Evolutionary conservation across 2,888 invertebrate species (phyloP), one percentile per base, ranked within the genome.

Genomic region (Dexiosoma caninum): DNA sequence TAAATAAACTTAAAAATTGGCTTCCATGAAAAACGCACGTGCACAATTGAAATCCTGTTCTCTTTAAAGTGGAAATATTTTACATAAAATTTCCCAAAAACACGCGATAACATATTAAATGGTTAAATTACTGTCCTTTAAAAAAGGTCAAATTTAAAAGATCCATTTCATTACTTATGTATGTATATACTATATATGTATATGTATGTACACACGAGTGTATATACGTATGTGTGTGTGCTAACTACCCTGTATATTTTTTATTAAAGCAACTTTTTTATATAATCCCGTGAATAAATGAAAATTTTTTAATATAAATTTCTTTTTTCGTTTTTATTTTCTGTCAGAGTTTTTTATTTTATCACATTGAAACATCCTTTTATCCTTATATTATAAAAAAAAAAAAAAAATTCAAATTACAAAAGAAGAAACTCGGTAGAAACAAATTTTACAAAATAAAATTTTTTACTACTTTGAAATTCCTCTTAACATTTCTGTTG

Each of bases 391-490:
- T 59, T 70, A 75, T 53, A 53, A 71, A 75, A 80, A 71, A 51
- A 74, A 59, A 6, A 1, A 49, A 57, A 49, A 59, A 49, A n/a
- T n/a, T n/a, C n/a, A n/a, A n/a, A n/a, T n/a, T n/a, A n/a, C n/a
- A n/a, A 59, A 19, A 9, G 49, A 49, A 53, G 64, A 53, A 62
- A 60, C 66, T 60, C 35, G 35, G 35, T 59, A 51, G 55, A 53
- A 67, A 69, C 46, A 64, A 78, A 67, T 44, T 78, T 72, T 60
- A 72, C 60, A 62, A 81, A 81, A 76, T 76, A 40, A 67, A 76
- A 60, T 80, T 67, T 80, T 76, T 64, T 64, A n/a, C 23, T 66
- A 46, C 64, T 80, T 80, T 71, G 80, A 80, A 80, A 80, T 80
- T 80, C 66, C 75, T 76, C 71, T 76, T 67, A 55, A 81, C 51